Evolutionary conservation across 2,888 invertebrate genomes (phyloP).

Genomic region (Pachycephus smyrnensis): DNA sequence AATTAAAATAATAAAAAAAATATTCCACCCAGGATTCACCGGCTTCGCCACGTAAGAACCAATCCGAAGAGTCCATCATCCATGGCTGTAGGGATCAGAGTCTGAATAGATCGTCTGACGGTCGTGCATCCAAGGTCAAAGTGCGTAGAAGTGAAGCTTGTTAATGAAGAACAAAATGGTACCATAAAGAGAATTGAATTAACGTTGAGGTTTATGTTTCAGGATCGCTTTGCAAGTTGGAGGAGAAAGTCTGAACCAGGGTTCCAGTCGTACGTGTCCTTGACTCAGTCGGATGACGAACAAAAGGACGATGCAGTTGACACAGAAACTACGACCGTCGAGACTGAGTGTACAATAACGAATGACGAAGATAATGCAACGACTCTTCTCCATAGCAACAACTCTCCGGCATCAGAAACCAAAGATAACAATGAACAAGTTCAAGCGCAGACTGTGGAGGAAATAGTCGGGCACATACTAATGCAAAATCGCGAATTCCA

Average conservation of each 20-base stretch:
- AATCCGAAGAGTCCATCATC: slow-evolving; percentile 44
- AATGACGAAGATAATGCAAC: slow-evolving; percentile 13
- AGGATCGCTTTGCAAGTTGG: slow-evolving; percentile 74
- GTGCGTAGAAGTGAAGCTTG: slow-evolving; percentile 26
- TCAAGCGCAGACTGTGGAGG: slow-evolving; percentile 73
- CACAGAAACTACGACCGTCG: slow-evolving; percentile 15
- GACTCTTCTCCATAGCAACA: slow-evolving; percentile 15
- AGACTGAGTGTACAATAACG: slow-evolving; percentile 10
- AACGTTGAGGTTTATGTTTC: slow-evolving; percentile 14
- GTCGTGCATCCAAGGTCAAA: slow-evolving; percentile 60
- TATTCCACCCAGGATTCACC: slow-evolving; percentile 52
- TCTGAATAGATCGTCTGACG: slow-evolving; percentile 54
- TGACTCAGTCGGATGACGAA: slow-evolving; percentile 59
- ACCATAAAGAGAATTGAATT: slow-evolving; percentile 4
- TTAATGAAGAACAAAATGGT: neutral
- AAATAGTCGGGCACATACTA: slow-evolving; percentile 85
- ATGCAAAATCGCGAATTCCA: slow-evolving; percentile 88
- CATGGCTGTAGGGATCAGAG: slow-evolving; percentile 50
- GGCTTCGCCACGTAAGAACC: slow-evolving; percentile 50
- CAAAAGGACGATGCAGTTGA: slow-evolving; percentile 40
- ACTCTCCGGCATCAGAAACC: slow-evolving; percentile 31
- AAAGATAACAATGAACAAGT: slow-evolving; percentile 46
- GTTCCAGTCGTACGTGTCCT: slow-evolving; percentile 63
- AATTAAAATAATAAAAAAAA: slow-evolving; percentile 4
- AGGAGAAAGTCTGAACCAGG: slow-evolving; percentile 80